A percentile compares a stretch with the other conserved stretches of the same genome.
Evolutionary conservation across 2,113 vertebrate genomes (phyloP).

Genomic region (Anser brachyrhynchus): DNA sequence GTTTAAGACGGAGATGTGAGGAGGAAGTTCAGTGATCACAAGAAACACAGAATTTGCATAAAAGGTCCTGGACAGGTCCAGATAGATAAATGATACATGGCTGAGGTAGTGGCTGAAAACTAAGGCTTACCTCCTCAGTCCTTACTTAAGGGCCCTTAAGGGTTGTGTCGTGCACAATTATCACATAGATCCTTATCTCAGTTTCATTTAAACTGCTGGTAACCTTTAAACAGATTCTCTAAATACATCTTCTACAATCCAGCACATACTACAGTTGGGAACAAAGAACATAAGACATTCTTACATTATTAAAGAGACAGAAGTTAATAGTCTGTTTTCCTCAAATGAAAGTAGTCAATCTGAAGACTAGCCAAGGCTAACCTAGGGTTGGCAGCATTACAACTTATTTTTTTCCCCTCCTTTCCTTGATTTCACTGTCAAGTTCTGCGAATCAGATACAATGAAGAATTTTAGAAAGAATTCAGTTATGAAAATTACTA

Average conservation of each 20-base stretch:
- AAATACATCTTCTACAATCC: not conserved
- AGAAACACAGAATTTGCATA: not conserved
- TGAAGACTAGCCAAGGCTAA: not conserved
- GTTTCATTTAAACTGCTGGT: not conserved
- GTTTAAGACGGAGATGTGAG: not conserved
- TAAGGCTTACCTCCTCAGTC: not conserved
- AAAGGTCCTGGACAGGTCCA: not conserved
- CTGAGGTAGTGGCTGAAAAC: not conserved
- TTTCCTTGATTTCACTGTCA: not conserved
- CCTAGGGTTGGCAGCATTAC: not conserved
- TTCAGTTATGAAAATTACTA: not conserved
- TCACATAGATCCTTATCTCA: not conserved
- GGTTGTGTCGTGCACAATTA: not conserved
- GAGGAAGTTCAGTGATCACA: not conserved
- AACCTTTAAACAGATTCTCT: not conserved
- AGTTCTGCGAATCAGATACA: not conserved
- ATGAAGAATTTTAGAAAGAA: not conserved
- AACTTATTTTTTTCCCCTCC: not conserved
- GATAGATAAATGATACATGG: not conserved
- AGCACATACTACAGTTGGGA: not conserved
- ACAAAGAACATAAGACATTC: not conserved
- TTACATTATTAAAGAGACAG: not conserved
- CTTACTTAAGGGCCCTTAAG: not conserved
- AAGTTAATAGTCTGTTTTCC: not conserved
- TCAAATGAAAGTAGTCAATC: not conserved